phyloP scores from a whole-genome alignment of 1,140 invertebrate species.

The Mylabris phalerata region DNA sequence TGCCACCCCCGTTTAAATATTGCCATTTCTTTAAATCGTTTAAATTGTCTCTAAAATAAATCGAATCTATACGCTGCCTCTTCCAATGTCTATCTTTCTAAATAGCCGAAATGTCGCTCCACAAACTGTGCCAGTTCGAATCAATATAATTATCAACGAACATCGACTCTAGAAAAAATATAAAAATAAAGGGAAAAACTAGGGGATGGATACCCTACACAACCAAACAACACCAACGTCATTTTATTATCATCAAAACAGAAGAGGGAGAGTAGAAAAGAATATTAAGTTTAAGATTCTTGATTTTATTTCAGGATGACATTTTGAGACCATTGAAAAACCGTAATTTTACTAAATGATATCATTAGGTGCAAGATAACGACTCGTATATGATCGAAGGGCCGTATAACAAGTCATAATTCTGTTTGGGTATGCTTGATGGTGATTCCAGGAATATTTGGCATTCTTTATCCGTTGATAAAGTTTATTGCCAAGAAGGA shows the following conservation, averaged over 20 bases:
- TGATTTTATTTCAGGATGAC: too few relatives aligned
- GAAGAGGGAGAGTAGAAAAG: too few relatives aligned
- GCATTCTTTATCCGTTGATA: constrained; percentile 19
- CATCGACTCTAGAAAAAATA: too few relatives aligned
- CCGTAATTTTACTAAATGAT: constrained; percentile 10
- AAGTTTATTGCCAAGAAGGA: constrained; percentile 26
- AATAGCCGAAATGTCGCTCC: constrained; percentile 5
- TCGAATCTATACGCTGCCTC: constrained; percentile 20
- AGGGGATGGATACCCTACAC: too few relatives aligned
- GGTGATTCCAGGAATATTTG: constrained; percentile 25
- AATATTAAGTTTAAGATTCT: too few relatives aligned
- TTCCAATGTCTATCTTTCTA: neutral
- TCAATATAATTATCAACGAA: constrained; percentile 4
- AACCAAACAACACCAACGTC: too few relatives aligned
- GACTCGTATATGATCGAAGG: constrained; percentile 26
- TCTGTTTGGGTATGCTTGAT: constrained; percentile 27
- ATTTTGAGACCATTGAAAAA: neutral
- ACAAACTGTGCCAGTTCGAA: neutral
- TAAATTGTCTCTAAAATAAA: constrained; percentile 37
- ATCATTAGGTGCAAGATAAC: constrained; percentile 18
- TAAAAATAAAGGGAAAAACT: too few relatives aligned
- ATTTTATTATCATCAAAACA: too few relatives aligned
- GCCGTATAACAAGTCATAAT: constrained; percentile 33
- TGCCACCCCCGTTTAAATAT: constrained; percentile 27
- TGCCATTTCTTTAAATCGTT: constrained; percentile 36